Evolutionary conservation across 2,113 vertebrate genomes (phyloP), one percentile per base, ranked within the genome.

Genomic region (Tachycineta bicolor): DNA sequence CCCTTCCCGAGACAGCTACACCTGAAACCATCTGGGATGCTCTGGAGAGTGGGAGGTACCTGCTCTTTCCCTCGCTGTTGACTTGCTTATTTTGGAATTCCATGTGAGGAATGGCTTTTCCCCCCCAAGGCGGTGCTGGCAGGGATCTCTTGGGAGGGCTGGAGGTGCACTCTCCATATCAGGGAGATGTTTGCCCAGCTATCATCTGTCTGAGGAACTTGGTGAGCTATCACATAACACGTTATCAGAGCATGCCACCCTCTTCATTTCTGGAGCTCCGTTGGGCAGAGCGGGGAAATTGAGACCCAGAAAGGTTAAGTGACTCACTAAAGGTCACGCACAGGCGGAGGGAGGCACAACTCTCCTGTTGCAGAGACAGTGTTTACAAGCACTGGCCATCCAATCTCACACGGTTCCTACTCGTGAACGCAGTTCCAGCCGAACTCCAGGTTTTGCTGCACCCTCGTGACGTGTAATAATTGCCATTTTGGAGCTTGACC

Each of bases 171-270:
- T 92, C 68, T 80, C 90, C 64, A 24, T 91, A 92, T 96, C 87
- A 70, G 83, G 96, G 89, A 94, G 92, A 96, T 92, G 90, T 96
- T 95, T 95, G 86, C 92, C 88, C 90, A 94, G 95, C 85, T 95
- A 97, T 96, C 96, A 96, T 96, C 95, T 97, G 87, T 96, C 94
- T 97, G 92, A 93, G 87, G 85, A 88, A 19, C 94, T 93, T 87
- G 73, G 55, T 11, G 75, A 75, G 91, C 94, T 96, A 96, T 97
- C 94, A 84, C 56, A 31, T 96, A 95, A 90, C 93, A 43, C 18
- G 83, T 93, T 96, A 92, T 87, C 94, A 89, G 95, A 67, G 95
- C 91, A 81, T 69, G 43, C 83, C 94, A 91, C 73, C 86, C 94
- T 95, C 94, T 74, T 96, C 86, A 80, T 86, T 95, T 90, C 91